Evolutionary conservation across 2,797 vertebrate species (phyloP), one percentile per base, ranked within the genome.

Genomic region (Acrossocheilus wenchowensis): DNA sequence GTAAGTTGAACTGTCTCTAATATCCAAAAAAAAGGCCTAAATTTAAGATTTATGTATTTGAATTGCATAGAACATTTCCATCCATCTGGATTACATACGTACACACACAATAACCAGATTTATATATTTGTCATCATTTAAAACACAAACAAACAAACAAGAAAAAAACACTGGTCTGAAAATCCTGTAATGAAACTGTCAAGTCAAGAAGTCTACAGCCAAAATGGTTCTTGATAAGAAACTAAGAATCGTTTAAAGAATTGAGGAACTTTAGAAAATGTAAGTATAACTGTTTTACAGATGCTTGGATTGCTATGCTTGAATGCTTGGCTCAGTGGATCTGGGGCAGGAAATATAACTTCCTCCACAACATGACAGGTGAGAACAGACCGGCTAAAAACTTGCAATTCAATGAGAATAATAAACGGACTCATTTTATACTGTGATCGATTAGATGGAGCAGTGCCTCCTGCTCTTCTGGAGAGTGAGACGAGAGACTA

Each of bases 301-400:
- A 12, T 5, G 60, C 60, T 30, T 30, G 30, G 30, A 30, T 30
- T 30, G 30, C 30, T 30, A 30, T 30, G 30, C 30, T 30, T 30
- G 30, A 30, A 57, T 57, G 54, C 54, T 1, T 57, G 17, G 1
- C 54, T 57, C 54, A 57, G 54, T 57, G 87, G 87, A 54, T 26
- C 57, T 88, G 87, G 87, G 87, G 87, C 34, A 84, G 78, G 36
- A 81, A 57, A 6, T 77, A 84, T n/a, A 77, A 88, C 87, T 88
- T 45, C 34, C 83, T 88, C 4, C 39, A 88, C 71, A 60, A 81
- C 2, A 81, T 86, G 78, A 15, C 41, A 74, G 69, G 84, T 86
- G 23, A 57, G 30, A 36, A 41, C 39, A 78, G 30, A 39, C 36
- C 34, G 1, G 3, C 19, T 43, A 48, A 57, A 23, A 23, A 57